Base-by-base conservation (phyloP, 2,113 vertebrate species). In the Morone chrysops region DNA sequence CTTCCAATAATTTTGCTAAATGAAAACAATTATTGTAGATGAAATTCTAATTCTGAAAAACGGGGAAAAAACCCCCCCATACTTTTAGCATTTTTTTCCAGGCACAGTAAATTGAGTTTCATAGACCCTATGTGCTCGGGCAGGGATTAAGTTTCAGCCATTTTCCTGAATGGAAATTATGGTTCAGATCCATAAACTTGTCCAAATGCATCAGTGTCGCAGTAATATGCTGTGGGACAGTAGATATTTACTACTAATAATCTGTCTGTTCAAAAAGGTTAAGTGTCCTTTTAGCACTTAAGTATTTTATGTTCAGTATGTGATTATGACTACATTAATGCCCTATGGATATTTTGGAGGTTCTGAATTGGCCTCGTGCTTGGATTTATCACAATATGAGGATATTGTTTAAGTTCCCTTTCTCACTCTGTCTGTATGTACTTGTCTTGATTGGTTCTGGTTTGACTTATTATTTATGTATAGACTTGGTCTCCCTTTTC, bases 11-110 rank as follows among this genome's bases (percentile, higher is more conserved):
- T 68, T 31, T 75, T 63, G 10, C 14, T 56, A 25, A 87, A 78
- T 65, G 20, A 40, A 12, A 59, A 43, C 0, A 1, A 66, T 75
- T 51, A 61, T 22, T 51, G 9, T n/a, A 5, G 40, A 4, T 51
- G 43, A 53, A 62, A 68, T 70, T 40, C 4, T 47, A 56, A 73
- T 80, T 50, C 50, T 45, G 51, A 80, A 66, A 80, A 73, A 81
- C 17, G 54, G 12, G 18, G 17, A 3, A 5, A 6, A 20, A 51
- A 11, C 1, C 25, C 25, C 25, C 25, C 25, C 25, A 25, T 25
- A 22, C 17, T 63, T 65, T 70, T 16, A 20, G 53, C 11, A 7
- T n/a, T 0, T 40, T 22, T 20, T 61, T 50, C 11, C 36, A 31
- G 7, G n/a, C 0, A 48, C 4, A 45, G n/a, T 48, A 31, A 41